Percentiles rank a stretch among this genome's conserved stretches.
Evolutionary conservation across 2,113 vertebrate species (phyloP).

Genomic region (Suricata suricatta): DNA sequence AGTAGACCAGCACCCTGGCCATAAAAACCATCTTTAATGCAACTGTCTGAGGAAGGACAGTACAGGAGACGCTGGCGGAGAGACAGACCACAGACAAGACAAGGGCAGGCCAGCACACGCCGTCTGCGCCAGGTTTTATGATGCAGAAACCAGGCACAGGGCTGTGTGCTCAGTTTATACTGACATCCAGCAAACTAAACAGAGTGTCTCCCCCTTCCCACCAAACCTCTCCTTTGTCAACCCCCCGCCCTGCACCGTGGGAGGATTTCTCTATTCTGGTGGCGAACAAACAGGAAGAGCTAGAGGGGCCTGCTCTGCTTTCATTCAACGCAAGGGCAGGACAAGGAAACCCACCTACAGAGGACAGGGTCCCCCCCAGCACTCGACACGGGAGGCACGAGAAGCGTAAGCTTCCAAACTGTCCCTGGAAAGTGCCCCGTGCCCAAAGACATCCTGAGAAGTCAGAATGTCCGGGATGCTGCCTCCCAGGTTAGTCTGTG

Average conservation of each 20-base stretch:
- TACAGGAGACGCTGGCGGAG: not conserved
- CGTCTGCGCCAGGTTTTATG: not conserved
- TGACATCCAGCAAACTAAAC: not conserved
- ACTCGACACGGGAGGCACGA: not conserved
- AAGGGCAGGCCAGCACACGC: not conserved
- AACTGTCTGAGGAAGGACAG: not conserved
- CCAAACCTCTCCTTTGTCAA: fast-evolving
- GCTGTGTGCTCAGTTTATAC: not conserved
- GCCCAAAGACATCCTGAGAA: not conserved
- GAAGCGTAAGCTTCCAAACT: not conserved
- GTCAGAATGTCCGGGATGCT: not conserved
- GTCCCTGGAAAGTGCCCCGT: not conserved
- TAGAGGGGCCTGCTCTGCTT: not conserved
- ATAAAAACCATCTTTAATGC: not conserved
- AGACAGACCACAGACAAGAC: slow-evolving; percentile 37
- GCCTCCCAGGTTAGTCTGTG: not conserved
- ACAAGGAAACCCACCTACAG: not conserved
- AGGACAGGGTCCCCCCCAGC: not conserved
- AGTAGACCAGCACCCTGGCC: not conserved
- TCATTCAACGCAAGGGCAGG: not conserved
- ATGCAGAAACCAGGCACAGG: not conserved
- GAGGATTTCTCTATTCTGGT: not conserved
- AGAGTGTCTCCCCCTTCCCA: not conserved
- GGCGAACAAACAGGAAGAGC: not conserved
- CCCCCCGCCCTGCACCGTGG: not conserved